Conservation (phyloP, 2,113 vertebrate species). For the Tachycineta bicolor region DNA sequence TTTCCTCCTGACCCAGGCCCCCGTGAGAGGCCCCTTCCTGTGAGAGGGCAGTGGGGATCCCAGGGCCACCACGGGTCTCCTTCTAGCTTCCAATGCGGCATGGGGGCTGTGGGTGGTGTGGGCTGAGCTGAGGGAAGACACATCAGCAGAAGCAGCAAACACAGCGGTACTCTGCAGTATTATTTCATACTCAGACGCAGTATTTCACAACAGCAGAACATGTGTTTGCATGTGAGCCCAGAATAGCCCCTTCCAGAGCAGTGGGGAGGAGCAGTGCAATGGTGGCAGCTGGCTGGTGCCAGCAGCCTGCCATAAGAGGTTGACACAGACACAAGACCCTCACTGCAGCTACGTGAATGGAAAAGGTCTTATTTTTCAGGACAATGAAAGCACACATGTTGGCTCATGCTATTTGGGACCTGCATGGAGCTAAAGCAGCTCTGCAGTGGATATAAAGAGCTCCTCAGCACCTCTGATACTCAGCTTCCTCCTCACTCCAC, state of each 20-base stretch:
- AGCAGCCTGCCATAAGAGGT: background rate
- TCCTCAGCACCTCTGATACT: background rate
- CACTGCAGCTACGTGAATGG: background rate
- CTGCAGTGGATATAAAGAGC: background rate
- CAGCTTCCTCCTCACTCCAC: background rate
- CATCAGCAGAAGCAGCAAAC: background rate
- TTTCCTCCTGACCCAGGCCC: background rate
- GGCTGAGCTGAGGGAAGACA: background rate
- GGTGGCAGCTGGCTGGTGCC: background rate
- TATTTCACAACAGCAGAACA: background rate
- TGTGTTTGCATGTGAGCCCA: background rate
- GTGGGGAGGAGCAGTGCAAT: fast-evolving
- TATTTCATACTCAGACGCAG: background rate
- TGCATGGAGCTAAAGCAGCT: background rate
- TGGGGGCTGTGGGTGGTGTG: background rate
- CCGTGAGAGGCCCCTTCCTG: background rate
- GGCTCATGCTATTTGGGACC: background rate
- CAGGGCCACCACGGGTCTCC: fast-evolving
- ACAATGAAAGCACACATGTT: background rate
- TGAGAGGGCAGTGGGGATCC: fast-evolving
- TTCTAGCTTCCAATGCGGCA: background rate
- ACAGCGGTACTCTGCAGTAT: fast-evolving
- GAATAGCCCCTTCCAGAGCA: background rate
- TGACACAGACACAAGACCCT: background rate
- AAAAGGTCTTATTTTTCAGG: background rate